A percentile compares a stretch with the other conserved stretches of the same genome.
These are phyloP conservation scores for Ammodytes marinus DNA, from an alignment of 2,113 vertebrate genomes.

Conservation along the genomic window DNA sequence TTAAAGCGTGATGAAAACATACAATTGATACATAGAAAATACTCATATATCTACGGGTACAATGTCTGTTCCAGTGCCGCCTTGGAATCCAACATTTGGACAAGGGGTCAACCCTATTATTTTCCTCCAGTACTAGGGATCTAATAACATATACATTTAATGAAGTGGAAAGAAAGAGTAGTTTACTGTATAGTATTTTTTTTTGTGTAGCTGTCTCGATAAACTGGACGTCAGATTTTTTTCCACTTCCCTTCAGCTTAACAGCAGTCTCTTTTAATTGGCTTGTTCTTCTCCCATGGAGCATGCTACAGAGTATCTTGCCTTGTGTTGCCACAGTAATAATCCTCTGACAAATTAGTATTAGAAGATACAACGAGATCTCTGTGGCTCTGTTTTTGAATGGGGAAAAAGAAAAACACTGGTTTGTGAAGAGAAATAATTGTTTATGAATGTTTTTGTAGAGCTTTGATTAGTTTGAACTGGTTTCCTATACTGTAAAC, in stretches of 20 bases:
- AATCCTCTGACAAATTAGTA: constrained; percentile 8
- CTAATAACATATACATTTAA: not conserved
- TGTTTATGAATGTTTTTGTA: not conserved
- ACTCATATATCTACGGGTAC: not conserved
- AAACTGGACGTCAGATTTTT: constrained; percentile 6
- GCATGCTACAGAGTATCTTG: constrained; percentile 25
- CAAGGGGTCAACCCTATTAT: not conserved
- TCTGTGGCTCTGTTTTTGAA: not conserved
- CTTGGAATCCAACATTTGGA: not conserved
- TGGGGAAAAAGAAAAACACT: not conserved
- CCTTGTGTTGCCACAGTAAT: constrained; percentile 5
- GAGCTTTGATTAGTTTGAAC: not conserved
- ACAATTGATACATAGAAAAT: not conserved
- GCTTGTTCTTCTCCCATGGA: constrained; percentile 7
- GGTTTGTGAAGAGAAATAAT: not conserved
- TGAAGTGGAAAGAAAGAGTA: not conserved
- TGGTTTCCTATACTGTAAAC: constrained; percentile 2
- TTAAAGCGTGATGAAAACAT: not conserved
- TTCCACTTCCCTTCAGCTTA: constrained; percentile 4
- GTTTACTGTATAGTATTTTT: not conserved
- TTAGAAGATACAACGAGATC: constrained; percentile 5
- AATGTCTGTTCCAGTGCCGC: not conserved
- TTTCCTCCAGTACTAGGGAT: not conserved
- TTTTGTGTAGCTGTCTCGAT: constrained; percentile 7
- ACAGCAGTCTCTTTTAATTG: constrained; percentile 43